Base-by-base conservation (phyloP, 92 coral and sea anemone species). In the Porites evermanni region DNA sequence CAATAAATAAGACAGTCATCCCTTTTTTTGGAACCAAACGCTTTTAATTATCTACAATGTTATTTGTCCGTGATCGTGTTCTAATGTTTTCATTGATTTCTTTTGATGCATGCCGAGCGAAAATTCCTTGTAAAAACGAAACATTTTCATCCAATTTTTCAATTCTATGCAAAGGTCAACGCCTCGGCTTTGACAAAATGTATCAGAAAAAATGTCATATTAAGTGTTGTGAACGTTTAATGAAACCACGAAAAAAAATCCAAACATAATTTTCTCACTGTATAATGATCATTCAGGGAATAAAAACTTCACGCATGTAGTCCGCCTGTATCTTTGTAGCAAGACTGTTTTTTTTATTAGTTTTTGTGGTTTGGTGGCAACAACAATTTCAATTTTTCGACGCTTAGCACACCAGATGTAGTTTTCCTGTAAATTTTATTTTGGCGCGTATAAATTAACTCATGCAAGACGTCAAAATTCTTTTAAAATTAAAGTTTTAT, bases 321-420 rank as follows among this genome's bases (percentile, higher is more conserved):
- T 21, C 60, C 60, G 60, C 12, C 71, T 56, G 75, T 52, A 59
- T 83, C 80, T 83, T 64, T 47, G 12, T 50, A 50, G 60, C 14
- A 54, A 54, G 60, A 54, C 14, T 18, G 53, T 11, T n/a, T 18
- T 51, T 83, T 83, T 18, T 29, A 10, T 72, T 63, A 0, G 10
- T 12, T 19, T 51, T 44, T 61, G 64, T 18, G 12, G 80, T 19
- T 71, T 73, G 47, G 44, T 50, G 72, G 53, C 79, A 73, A 51
- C 72, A 64, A 73, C 60, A 4, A 14, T 63, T 44, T 73, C 73
- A 52, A 51, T 38, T 65, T 29, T 52, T 12, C 60, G 79, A 72
- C 17, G 53, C 87, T 83, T 13, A 61, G 87, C 50, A 73, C 72
- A 73, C 87, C 87, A 83, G 87, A 74, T 83, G 87, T 64, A 68